Conservation (phyloP, 2,797 vertebrate species). For the Chiloscyllium punctatum region DNA sequence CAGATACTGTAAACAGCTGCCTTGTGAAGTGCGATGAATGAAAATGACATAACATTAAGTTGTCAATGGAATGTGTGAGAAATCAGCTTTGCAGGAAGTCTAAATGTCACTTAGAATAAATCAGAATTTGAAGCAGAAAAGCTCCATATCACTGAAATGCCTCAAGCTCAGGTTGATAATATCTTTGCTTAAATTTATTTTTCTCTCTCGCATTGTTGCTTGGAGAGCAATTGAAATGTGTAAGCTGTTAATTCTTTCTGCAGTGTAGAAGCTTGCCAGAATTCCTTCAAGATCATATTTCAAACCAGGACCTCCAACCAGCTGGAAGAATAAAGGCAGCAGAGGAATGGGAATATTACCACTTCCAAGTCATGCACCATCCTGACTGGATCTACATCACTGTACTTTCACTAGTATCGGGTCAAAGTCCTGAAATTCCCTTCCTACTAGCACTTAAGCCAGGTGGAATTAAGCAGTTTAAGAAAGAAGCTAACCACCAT, state of each 20-base stretch:
- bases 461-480: neutral
- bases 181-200: neutral
- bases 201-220: neutral
- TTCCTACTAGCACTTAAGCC: neutral
- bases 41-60: neutral
- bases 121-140: neutral
- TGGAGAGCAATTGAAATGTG: neutral
- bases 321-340: neutral
- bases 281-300: neutral
- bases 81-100: neutral
- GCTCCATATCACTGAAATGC: neutral
- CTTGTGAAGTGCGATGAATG: neutral
- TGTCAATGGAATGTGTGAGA: neutral
- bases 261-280: neutral
- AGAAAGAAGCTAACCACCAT: neutral
- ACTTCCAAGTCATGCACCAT: neutral
- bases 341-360: neutral
- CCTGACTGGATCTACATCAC: neutral
- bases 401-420: neutral
- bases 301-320: neutral
- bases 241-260: neutral
- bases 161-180: neutral
- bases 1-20: neutral
- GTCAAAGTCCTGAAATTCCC: neutral
- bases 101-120: conserved; percentile 21